Percentiles rank a stretch among this genome's conserved stretches.
Evolutionary conservation across 1,140 invertebrate species (phyloP).

Genomic region (Homalodisca vitripennis): DNA sequence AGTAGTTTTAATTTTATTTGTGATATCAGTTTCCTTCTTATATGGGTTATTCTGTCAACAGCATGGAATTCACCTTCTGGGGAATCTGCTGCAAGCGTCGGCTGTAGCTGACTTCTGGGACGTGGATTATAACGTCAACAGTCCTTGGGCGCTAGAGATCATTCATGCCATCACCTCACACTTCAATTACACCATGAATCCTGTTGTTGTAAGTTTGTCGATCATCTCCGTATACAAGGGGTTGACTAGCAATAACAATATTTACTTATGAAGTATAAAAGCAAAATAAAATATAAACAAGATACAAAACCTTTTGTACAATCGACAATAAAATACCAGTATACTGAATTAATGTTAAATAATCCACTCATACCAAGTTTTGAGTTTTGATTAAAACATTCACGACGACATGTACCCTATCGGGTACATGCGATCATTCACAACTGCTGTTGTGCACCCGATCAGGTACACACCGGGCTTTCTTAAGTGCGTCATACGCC

Average conservation of each 20-base stretch:
- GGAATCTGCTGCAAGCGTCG: not conserved
- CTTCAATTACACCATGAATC: not conserved
- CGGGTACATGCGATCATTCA: too few species aligned
- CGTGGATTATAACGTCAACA: not conserved
- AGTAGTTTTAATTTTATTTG: too few species aligned
- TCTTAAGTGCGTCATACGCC: too few species aligned
- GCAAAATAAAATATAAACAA: not conserved
- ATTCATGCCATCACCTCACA: not conserved
- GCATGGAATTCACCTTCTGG: conserved; percentile 3
- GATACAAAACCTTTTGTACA: not conserved
- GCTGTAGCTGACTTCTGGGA: conserved; percentile 10
- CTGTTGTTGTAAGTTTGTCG: not conserved
- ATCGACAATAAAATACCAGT: not conserved
- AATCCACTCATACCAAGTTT: too few species aligned
- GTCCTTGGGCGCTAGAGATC: not conserved
- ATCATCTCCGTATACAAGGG: not conserved
- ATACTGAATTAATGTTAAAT: not conserved
- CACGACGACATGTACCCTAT: too few species aligned
- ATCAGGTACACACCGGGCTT: too few species aligned
- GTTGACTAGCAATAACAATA: not conserved
- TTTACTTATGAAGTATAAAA: not conserved
- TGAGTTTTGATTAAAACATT: too few species aligned
- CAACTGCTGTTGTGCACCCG: too few species aligned
- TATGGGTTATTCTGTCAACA: too few species aligned
- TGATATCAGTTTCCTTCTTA: too few species aligned